These are phyloP conservation scores for Heteromormyrus szaboi DNA, from an alignment of 2,797 vertebrate species.

Conservation along the genomic window DNA sequence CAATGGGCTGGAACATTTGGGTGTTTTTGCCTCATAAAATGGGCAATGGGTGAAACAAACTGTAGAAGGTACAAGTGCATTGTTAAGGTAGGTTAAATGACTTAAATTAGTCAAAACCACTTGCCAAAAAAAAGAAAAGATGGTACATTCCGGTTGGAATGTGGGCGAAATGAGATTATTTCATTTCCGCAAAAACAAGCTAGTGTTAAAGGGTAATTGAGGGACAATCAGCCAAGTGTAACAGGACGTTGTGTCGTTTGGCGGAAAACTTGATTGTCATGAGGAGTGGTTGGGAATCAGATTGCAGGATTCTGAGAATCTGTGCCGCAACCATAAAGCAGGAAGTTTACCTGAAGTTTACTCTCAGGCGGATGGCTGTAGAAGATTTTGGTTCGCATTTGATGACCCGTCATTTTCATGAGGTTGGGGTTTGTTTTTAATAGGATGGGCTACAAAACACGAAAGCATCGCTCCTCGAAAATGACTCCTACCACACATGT, in stretches of 20 bases:
- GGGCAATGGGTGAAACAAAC: neutral
- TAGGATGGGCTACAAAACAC: neutral
- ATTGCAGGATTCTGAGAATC: neutral
- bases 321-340: neutral
- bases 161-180: neutral
- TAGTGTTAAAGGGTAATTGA: neutral
- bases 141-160: neutral
- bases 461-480: neutral
- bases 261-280: neutral
- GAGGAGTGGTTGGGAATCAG: neutral
- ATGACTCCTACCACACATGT: neutral
- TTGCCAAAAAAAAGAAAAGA: neutral
- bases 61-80: neutral
- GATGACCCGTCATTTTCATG: neutral
- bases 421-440: neutral
- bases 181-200: neutral
- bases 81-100: neutral
- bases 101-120: neutral
- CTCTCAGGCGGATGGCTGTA: neutral
- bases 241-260: neutral
- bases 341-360: neutral
- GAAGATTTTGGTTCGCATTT: neutral
- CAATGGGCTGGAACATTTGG: neutral
- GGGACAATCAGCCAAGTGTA: neutral
- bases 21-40: neutral